phyloP scores from a whole-genome alignment of 2,888 invertebrate genomes.

The Eretmocerus hayati region DNA sequence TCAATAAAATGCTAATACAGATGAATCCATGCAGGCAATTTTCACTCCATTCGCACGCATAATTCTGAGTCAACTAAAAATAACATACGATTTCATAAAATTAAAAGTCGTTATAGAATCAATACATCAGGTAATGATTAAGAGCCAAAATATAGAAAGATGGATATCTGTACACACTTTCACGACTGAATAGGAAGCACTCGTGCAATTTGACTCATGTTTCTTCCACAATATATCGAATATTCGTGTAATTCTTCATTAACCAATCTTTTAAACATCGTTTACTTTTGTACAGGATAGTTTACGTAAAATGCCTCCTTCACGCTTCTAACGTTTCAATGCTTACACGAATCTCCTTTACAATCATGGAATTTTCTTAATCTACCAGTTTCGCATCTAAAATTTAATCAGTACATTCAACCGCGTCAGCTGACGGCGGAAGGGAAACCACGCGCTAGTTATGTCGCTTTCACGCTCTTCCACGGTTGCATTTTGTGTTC shows the following conservation, averaged over 20 bases:
- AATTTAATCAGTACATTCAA: slow-evolving; percentile 22
- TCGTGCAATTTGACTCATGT: slow-evolving; percentile 14
- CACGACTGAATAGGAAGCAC: slow-evolving; percentile 10
- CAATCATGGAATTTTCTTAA: not conserved
- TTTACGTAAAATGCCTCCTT: not conserved
- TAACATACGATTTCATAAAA: too few species aligned
- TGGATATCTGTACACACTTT: not conserved
- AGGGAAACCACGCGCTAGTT: slow-evolving; percentile 11
- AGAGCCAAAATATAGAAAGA: not conserved
- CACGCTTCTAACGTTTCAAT: not conserved
- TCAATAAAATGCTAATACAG: too few species aligned
- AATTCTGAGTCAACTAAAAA: too few species aligned
- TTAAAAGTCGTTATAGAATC: too few species aligned
- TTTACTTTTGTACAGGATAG: not conserved
- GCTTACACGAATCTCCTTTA: not conserved
- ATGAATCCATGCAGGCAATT: slow-evolving; percentile 2
- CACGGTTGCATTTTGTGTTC: too few species aligned
- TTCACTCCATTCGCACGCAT: too few species aligned
- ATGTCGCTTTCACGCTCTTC: slow-evolving; percentile 4
- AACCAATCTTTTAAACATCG: not conserved
- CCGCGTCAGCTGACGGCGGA: slow-evolving; percentile 12
- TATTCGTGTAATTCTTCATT: slow-evolving; percentile 6
- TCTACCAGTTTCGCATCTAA: slow-evolving; percentile 15
- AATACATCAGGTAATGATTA: not conserved
- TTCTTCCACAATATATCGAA: slow-evolving; percentile 17